A percentile compares a stretch with the other conserved stretches of the same genome.
Evolutionary conservation across 2,113 vertebrate species (phyloP).

Genomic region (Gulo gulo): DNA sequence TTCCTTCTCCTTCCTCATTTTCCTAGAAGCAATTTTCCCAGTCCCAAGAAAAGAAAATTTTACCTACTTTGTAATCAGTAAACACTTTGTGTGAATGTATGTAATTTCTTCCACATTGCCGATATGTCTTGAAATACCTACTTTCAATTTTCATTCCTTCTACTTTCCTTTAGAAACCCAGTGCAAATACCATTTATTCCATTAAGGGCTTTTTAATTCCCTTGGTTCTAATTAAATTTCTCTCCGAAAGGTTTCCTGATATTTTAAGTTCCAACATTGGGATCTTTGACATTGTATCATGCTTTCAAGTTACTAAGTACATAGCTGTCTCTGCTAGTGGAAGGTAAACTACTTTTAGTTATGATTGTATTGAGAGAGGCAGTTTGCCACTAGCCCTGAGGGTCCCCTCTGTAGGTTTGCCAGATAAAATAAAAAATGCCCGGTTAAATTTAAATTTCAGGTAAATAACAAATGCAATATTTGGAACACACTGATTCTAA

Average conservation of each 20-base stretch:
- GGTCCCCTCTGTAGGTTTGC: neutral
- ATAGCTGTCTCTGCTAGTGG: neutral
- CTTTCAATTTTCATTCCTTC: neutral
- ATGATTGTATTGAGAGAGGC: neutral
- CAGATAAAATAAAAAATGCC: conserved; percentile 48
- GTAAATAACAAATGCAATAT: conserved; percentile 45
- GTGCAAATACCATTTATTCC: neutral
- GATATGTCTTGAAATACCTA: neutral
- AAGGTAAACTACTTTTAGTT: conserved; percentile 26
- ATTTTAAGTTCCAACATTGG: neutral
- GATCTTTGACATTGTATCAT: neutral
- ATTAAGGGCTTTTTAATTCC: neutral
- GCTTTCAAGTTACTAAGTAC: conserved; percentile 8
- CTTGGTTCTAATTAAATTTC: conserved; percentile 24
- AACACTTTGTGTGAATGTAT: neutral
- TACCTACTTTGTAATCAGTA: neutral
- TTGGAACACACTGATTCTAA: conserved; percentile 30
- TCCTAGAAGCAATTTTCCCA: neutral
- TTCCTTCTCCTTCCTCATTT: neutral
- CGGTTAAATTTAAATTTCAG: conserved; percentile 53
- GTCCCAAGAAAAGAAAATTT: neutral
- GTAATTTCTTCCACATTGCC: neutral
- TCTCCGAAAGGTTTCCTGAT: neutral
- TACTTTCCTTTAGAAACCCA: neutral
- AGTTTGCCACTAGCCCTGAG: neutral